Evolutionary conservation across 2,888 invertebrate genomes (phyloP), one percentile per base, ranked within the genome.

Genomic region (Rapana venosa): DNA sequence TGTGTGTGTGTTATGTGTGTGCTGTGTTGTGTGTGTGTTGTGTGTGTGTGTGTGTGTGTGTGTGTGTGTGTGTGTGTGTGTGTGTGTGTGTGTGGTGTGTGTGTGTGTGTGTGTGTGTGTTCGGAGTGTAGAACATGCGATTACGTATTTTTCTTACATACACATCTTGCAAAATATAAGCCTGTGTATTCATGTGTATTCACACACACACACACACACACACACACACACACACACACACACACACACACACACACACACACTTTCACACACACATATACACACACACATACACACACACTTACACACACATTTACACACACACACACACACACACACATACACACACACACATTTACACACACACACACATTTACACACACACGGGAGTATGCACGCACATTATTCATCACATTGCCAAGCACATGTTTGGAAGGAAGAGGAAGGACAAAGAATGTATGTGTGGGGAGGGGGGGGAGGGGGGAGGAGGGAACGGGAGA

Each of bases 61-160:
- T 22, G 70, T 70, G 70, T 70, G 22, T 5, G 81, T 81, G 81
- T 81, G 81, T 32, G 81, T 81, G 81, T 81, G 81, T 81, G 81
- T 32, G 81, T 81, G 81, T 81, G 81, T 81, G 81, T 81, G 81
- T 81, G 81, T 81, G 81, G n/a, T n/a, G n/a, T n/a, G n/a, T n/a
- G n/a, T n/a, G n/a, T n/a, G n/a, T n/a, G n/a, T n/a, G n/a, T n/a
- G 83, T 83, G 36, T 83, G 83, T 83, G 36, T 83, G 83, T 70
- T n/a, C n/a, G n/a, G n/a, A n/a, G n/a, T n/a, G n/a, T n/a, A n/a
- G n/a, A n/a, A n/a, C n/a, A n/a, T n/a, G n/a, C n/a, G n/a, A n/a
- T n/a, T n/a, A n/a, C n/a, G n/a, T n/a, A n/a, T n/a, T n/a, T n/a
- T n/a, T n/a, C n/a, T n/a, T n/a, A n/a, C n/a, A n/a, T n/a, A n/a